These are phyloP conservation scores for Yponomeuta malinellus DNA, from an alignment of 2,888 invertebrate species.

Conservation along the genomic window DNA sequence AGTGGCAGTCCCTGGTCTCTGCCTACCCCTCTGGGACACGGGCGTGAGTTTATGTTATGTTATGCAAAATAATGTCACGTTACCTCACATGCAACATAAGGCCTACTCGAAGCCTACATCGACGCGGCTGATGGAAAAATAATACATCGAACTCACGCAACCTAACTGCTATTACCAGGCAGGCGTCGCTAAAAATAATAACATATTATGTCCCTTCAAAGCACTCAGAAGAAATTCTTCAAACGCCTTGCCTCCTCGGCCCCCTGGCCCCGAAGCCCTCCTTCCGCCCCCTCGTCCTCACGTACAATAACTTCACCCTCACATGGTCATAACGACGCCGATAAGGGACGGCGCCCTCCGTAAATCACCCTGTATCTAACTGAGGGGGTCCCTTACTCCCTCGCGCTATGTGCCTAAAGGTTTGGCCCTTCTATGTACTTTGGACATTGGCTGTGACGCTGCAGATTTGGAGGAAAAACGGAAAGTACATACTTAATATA, in stretches of 20 bases:
- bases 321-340: slow-evolving; percentile 75
- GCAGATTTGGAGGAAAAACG: slow-evolving; percentile 12
- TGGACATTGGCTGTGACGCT: slow-evolving; percentile 1
- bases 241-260: slow-evolving; percentile 38
- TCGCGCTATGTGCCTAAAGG: slow-evolving; percentile 8
- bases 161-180: not conserved
- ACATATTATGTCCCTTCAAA: slow-evolving; percentile 68
- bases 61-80: no score
- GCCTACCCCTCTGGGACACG: no score
- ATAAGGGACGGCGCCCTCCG: slow-evolving; percentile 71
- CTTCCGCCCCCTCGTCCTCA: slow-evolving; percentile 32
- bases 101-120: not conserved
- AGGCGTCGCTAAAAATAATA: slow-evolving; percentile 51
- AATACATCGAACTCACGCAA: not conserved
- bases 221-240: slow-evolving; percentile 45
- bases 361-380: slow-evolving; percentile 69
- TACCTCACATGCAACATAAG: not conserved
- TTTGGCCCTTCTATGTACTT: slow-evolving; percentile 7
- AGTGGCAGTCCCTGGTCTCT: no score
- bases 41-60: no score
- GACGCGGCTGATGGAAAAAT: not conserved
- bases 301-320: slow-evolving; percentile 68
- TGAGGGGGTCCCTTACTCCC: slow-evolving; percentile 12
- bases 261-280: slow-evolving; percentile 28
- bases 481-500: not conserved